Base-by-base conservation (phyloP, 2,797 vertebrate genomes). In the Diceros bicornis region DNA sequence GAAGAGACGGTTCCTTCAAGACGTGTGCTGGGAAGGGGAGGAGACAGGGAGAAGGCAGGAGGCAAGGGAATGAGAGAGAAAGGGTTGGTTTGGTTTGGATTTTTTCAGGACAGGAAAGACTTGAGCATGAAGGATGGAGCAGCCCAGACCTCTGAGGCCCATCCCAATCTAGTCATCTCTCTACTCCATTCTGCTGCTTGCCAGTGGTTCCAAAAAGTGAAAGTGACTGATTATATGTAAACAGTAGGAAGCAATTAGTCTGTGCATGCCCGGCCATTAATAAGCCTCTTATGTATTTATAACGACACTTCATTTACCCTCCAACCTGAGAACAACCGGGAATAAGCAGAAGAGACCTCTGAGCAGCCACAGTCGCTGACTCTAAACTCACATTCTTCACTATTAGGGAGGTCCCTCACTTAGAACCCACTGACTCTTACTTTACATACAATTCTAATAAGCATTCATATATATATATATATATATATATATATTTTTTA, bases 181-280 rank as follows among this genome's bases (percentile, higher is more conserved):
- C 86, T 21, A 21, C 32, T 71, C 44, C n/a, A 13, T 69, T 94
- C 89, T 41, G 74, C 9, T 0, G 4, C 92, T 83, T 29, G 34
- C 90, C 81, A 13, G 61, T 12, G 77, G 81, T 61, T 97, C 55
- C 90, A 71, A 86, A 89, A 66, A 0, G 59, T 32, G 72, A 75
- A 74, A 25, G 95, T 92, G 97, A 98, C 96, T 97, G 97, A 98
- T 98, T 97, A 95, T 82, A 37, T 94, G 88, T 96, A 97, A 98
- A 97, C 95, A 95, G 94, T 92, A 95, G 92, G 95, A 96, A 96
- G 93, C 97, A 98, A 98, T 98, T 97, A 98, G 97, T 92, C 92
- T 57, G 96, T 90, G 92, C 97, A 78, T 98, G 98, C 92, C 95
- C 16, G 14, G 90, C 90, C 97, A 98, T 98, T 97, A 97, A 98